phyloP scores from a whole-genome alignment of 1,140 invertebrate genomes.

The Sitodiplosis mosellana region DNA sequence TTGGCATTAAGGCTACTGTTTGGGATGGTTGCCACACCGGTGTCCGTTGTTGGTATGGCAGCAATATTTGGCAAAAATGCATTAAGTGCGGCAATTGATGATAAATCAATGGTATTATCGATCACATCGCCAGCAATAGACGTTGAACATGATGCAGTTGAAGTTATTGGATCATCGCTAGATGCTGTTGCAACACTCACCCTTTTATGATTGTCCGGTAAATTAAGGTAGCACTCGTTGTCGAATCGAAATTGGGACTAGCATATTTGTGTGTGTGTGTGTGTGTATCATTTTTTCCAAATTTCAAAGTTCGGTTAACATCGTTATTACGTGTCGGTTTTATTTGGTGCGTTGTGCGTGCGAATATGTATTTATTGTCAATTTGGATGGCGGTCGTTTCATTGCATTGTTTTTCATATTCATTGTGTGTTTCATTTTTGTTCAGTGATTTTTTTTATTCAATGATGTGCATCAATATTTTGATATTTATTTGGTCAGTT shows the following conservation, averaged over 20 bases:
- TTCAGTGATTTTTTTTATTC: too few species aligned
- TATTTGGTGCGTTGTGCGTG: not conserved
- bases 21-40: slow-evolving; percentile 2
- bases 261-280: not conserved
- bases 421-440: too few species aligned
- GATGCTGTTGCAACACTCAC: slow-evolving; percentile 43
- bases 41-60: slow-evolving; percentile 8
- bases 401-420: too few species aligned
- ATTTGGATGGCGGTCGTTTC: not conserved
- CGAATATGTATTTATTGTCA: not conserved
- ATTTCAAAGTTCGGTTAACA: not conserved
- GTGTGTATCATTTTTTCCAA: not conserved
- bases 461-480: too few species aligned
- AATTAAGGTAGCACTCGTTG: slow-evolving; percentile 89
- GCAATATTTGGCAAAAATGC: not conserved
- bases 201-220: slow-evolving; percentile 89
- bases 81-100: not conserved
- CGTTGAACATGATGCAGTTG: slow-evolving; percentile 1
- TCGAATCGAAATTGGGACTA: slow-evolving; percentile 97
- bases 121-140: slow-evolving; percentile 5
- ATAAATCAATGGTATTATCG: slow-evolving; percentile 2
- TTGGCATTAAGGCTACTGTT: slow-evolving; percentile 1
- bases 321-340: not conserved
- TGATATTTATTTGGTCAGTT: too few species aligned
- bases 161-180: slow-evolving; percentile 1